Base-by-base conservation (phyloP, 1,140 invertebrate genomes). In the Aphaenogaster ashmeadi region DNA sequence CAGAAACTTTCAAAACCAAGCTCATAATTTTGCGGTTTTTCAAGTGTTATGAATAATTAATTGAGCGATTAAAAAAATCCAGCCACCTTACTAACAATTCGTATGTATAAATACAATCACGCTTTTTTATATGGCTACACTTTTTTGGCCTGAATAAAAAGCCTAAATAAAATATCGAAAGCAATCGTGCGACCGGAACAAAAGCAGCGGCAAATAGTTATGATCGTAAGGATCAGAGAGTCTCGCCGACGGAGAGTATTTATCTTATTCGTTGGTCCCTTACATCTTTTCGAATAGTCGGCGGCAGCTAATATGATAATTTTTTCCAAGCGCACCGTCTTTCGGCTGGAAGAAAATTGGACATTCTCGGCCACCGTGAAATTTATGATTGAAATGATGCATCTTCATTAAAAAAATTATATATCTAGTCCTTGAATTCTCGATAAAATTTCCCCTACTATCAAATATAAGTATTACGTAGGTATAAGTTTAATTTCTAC, bases 301-400 rank as follows among this genome's bases (percentile, higher is more conserved):
- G 21, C 54, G 36, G n/a, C 36, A 47, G 80, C 79, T 89, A 85
- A 88, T 88, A 27, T 27, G 27, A 27, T 27, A 27, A 27, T 88
- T 69, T 88, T 85, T 79, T 58, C 60, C 80, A 54, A 54, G 18
- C 72, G 58, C 64, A 36, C 36, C 9, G 0, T 84, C 56, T 88
- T 36, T 84, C 74, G 27, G 47, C 27, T 38, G 58, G 36, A 89
- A 56, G 58, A 86, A 88, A 88, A 89, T 89, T 88, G 74, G 21
- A 11, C 11, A 67, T 27, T 15, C 38, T 27, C 44, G 71, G 44
- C 27, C 85, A 27, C 47, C 15, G 77, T 74, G 72, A 85, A 88
- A 85, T 88, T 85, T 79, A 79, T 78, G 56, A 62, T 62, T 78
- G 33, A 62, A 47, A 79, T n/a, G 2, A 64, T 36, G 75, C 41